Percentiles rank a stretch among this genome's conserved stretches.
phyloP scores from a whole-genome alignment of 2,113 vertebrate species.

The Bagarius yarrelli region DNA sequence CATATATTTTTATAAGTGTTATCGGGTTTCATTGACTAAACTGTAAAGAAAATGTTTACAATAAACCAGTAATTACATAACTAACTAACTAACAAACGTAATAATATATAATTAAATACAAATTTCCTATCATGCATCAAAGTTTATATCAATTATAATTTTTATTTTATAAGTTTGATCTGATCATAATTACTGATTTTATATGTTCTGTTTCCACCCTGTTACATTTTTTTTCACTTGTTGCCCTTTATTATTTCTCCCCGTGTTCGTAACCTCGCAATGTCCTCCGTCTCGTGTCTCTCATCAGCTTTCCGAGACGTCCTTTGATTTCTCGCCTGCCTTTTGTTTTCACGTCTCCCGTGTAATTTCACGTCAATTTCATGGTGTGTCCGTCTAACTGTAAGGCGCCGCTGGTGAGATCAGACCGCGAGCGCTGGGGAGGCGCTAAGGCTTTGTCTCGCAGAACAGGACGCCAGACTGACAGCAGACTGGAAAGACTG shows the following conservation, averaged over 20 bases:
- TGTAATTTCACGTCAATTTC: conserved; percentile 1
- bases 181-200: too few relatives aligned
- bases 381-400: not conserved
- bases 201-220: not conserved
- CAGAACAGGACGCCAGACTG: conserved; percentile 23
- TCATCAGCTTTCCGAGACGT: not conserved
- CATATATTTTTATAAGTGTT: too few relatives aligned
- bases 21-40: too few relatives aligned
- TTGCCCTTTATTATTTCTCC: too few relatives aligned
- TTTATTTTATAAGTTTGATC: too few relatives aligned
- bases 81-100: too few relatives aligned
- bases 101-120: too few relatives aligned
- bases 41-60: too few relatives aligned
- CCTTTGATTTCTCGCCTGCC: not conserved
- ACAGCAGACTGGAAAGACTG: conserved; percentile 6
- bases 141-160: too few relatives aligned
- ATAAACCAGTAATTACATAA: too few relatives aligned
- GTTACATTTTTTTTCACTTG: not conserved
- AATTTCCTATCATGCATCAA: too few relatives aligned
- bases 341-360: not conserved
- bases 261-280: not conserved
- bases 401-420: not conserved
- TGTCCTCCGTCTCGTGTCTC: not conserved
- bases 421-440: not conserved
- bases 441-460: conserved; percentile 1